A percentile compares a stretch with the other conserved stretches of the same genome.
Evolutionary conservation across 2,113 vertebrate genomes (phyloP).

Genomic region (Plecotus auritus): DNA sequence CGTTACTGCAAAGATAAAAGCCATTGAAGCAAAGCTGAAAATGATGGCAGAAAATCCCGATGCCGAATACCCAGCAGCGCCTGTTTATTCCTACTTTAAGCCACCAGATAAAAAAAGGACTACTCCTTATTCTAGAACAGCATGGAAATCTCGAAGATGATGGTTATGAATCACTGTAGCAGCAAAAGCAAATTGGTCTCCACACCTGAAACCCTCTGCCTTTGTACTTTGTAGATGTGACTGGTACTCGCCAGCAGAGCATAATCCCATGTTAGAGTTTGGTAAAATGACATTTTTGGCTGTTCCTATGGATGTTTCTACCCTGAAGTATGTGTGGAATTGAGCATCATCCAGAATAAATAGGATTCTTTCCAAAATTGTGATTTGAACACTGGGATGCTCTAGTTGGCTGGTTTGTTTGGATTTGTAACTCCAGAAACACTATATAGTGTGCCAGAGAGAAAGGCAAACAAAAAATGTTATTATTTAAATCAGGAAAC

Average conservation of each 20-base stretch:
- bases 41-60: slow-evolving; percentile 99
- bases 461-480: slow-evolving; percentile 63
- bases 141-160: slow-evolving; percentile 87
- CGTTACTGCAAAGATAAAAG: slow-evolving; percentile 96
- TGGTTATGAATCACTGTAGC: slow-evolving; percentile 57
- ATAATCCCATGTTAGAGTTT: background rate
- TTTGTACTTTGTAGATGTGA: slow-evolving; percentile 74
- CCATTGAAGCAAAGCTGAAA: slow-evolving; percentile 98
- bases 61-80: slow-evolving; percentile 88
- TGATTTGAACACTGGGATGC: slow-evolving; percentile 75
- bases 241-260: slow-evolving; percentile 56
- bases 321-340: slow-evolving; percentile 65
- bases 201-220: slow-evolving; percentile 63
- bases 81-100: slow-evolving; percentile 95
- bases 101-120: slow-evolving; percentile 94
- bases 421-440: slow-evolving; percentile 76
- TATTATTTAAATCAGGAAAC: slow-evolving; percentile 72
- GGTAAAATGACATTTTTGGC: slow-evolving; percentile 39
- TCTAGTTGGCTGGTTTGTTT: slow-evolving; percentile 74
- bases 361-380: slow-evolving; percentile 74
- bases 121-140: slow-evolving; percentile 90
- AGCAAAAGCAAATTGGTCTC: slow-evolving; percentile 66
- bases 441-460: slow-evolving; percentile 57
- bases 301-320: slow-evolving; percentile 55
- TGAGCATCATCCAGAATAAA: slow-evolving; percentile 74